These are phyloP conservation scores for Melanotaenia trifasciata DNA, from an alignment of 2,797 vertebrate species.

Conservation along the genomic window DNA sequence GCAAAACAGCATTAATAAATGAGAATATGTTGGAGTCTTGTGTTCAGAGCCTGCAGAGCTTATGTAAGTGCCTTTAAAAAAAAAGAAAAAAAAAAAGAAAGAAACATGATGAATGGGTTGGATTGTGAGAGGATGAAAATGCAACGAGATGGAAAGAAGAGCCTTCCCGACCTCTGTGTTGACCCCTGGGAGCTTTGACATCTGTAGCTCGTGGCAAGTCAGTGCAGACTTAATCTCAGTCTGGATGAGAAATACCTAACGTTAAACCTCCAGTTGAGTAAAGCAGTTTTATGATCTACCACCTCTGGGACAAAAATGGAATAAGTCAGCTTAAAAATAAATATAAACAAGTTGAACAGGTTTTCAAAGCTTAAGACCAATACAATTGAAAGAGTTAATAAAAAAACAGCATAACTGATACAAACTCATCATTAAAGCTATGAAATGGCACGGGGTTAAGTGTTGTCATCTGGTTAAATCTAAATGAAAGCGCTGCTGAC, in stretches of 20 bases:
- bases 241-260: neutral
- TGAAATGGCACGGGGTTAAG: neutral
- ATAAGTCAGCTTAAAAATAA: neutral
- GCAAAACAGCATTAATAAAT: conserved; percentile 36
- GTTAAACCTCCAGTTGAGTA: neutral
- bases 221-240: conserved; percentile 1
- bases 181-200: conserved; percentile 33
- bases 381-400: neutral
- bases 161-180: conserved; percentile 23
- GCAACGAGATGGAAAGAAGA: conserved; percentile 29
- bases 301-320: conserved; percentile 1
- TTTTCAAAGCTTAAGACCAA: neutral
- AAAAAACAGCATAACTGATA: neutral
- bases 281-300: neutral
- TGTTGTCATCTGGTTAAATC: conserved; percentile 6
- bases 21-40: conserved; percentile 10
- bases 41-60: conserved; percentile 38
- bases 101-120: conserved; percentile 22
- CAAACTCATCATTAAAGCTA: neutral
- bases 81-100: conserved; percentile 24
- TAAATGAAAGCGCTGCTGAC: conserved; percentile 26
- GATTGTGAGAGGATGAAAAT: conserved; percentile 26
- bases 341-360: neutral
- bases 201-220: conserved; percentile 6
- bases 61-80: conserved; percentile 29